Base-by-base conservation (phyloP, 2,797 vertebrate species). In the Lithobates sylvaticus region DNA sequence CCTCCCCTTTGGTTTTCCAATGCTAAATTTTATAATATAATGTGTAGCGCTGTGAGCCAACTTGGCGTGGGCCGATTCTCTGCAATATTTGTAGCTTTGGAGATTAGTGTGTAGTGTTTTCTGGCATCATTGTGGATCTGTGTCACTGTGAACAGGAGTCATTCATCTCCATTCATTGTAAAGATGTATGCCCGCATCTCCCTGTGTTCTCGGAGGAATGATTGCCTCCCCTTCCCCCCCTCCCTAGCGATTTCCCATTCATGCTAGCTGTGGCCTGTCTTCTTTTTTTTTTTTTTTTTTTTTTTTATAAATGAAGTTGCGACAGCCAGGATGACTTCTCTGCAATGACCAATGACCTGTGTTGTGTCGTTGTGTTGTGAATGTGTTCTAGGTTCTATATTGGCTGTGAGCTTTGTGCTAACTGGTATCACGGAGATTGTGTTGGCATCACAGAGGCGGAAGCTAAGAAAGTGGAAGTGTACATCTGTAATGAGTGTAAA, bases 361-460 rank as follows among this genome's bases (percentile, higher is more conserved):
- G 94, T 94, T 93, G 93, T 95, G 95, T 95, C 94, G 95, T 95
- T 94, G 95, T 94, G 92, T 95, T 95, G 95, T 95, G 94, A 95
- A 95, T 91, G 27, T 80, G 91, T 95, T 95, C 90, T 94, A 99
- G 98, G 96, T 99, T 99, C 94, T 99, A 99, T 94, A 99, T 99
- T 86, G 98, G 98, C 94, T 99, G 97, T 89, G 98, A 99, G 95
- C 94, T 98, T 93, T 99, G 98, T 92, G 98, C 97, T 92, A 99
- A 99, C 97, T 99, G 98, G 98, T 99, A 97, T 95, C 98, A 99
- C 86, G 98, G 98, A 82, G 97, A 96, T 70, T 99, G 98, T 91
- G 98, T 99, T 89, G 98, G 98, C 90, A 98, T 99, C 96, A 98
- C 98, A 42, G 98, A 99, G 95, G 98, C 99, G 92, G 98, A 99